Percentiles rank a stretch among this genome's conserved stretches.
These are phyloP conservation scores for Adelphocoris suturalis DNA, from an alignment of 2,888 invertebrate genomes.

Conservation along the genomic window DNA sequence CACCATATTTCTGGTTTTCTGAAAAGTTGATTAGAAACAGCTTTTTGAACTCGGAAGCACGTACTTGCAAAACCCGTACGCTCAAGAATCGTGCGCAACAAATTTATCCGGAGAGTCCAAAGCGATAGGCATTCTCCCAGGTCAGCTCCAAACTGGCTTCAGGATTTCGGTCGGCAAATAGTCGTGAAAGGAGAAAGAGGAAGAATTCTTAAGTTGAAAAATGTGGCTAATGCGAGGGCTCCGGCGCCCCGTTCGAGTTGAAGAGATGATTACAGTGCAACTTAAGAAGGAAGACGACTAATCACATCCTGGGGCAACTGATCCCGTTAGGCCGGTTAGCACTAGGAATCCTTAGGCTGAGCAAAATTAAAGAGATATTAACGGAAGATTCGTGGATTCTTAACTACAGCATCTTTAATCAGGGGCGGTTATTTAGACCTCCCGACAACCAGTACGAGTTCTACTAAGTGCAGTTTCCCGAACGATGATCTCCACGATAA, in stretches of 20 bases:
- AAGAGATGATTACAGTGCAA: constrained; percentile 27
- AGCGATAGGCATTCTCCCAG: background rate
- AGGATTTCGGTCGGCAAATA: background rate
- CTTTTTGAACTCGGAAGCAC: too few species aligned
- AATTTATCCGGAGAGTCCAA: too few species aligned
- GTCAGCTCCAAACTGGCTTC: constrained; percentile 26
- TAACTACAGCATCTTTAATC: too few species aligned
- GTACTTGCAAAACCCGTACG: too few species aligned
- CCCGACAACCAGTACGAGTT: too few species aligned
- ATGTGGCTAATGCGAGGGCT: constrained; percentile 21
- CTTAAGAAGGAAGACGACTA: constrained; percentile 7
- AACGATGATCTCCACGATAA: too few species aligned
- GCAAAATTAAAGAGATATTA: background rate
- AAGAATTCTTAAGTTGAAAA: background rate
- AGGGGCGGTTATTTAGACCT: too few species aligned
- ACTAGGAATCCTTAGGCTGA: constrained; percentile 4
- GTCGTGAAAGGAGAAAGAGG: constrained; percentile 1
- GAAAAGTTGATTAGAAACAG: too few species aligned
- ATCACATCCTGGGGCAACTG: constrained; percentile 9
- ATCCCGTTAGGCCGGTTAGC: constrained; percentile 17
- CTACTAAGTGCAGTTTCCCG: too few species aligned
- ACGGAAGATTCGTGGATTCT: too few species aligned
- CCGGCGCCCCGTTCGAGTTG: background rate
- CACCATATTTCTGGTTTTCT: too few species aligned
- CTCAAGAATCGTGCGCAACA: too few species aligned